These are phyloP conservation scores for Echiichthys vipera DNA, from an alignment of 2,797 vertebrate species.

Conservation along the genomic window DNA sequence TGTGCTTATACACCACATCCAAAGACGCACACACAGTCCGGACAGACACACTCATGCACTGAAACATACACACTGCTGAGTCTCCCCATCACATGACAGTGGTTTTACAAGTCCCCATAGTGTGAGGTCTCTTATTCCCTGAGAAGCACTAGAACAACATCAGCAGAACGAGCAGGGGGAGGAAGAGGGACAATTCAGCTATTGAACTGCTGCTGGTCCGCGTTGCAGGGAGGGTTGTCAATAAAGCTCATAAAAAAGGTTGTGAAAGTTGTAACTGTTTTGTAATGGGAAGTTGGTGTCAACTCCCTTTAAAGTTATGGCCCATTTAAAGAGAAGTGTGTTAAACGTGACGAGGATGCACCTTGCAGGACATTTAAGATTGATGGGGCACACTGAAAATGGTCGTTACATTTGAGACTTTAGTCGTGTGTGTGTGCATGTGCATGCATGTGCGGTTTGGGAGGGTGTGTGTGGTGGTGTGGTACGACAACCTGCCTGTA, in stretches of 20 bases:
- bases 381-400: constrained; percentile 74
- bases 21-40: constrained; percentile 43
- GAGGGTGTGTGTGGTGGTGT: constrained; percentile 49
- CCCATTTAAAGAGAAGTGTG: constrained; percentile 79
- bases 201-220: constrained; percentile 64
- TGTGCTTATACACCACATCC: constrained; percentile 62
- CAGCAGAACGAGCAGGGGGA: constrained; percentile 48
- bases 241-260: constrained; percentile 79
- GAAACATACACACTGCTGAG: constrained; percentile 53
- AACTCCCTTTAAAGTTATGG: constrained; percentile 81
- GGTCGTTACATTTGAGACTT: constrained; percentile 46
- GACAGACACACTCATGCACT: constrained; percentile 33
- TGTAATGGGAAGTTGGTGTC: constrained; percentile 81
- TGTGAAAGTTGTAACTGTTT: constrained; percentile 81
- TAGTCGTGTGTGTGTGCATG: constrained; percentile 10
- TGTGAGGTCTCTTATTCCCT: constrained; percentile 80
- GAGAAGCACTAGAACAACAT: constrained; percentile 76
- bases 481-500: constrained; percentile 69
- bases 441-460: constrained; percentile 28
- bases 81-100: constrained; percentile 79
- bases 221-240: constrained; percentile 67
- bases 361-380: constrained; percentile 75
- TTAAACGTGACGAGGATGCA: constrained; percentile 76
- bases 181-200: constrained; percentile 65
- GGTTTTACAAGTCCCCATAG: constrained; percentile 83